Base-by-base conservation (phyloP, 2,113 vertebrate genomes). In the Nettapus auritus region DNA sequence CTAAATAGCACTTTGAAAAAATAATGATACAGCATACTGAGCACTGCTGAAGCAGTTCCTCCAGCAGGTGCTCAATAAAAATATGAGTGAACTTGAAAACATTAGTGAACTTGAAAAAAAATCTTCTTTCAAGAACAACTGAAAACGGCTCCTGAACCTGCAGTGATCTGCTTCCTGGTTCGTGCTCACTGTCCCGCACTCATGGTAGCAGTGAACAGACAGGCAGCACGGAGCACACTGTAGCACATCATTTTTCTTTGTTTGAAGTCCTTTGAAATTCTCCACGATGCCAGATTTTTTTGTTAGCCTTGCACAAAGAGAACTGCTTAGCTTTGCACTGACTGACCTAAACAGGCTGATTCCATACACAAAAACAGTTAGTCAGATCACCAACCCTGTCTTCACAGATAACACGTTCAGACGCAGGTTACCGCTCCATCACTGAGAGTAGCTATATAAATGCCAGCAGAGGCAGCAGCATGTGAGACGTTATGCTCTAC, bases 91-190 rank as follows among this genome's bases (percentile, higher is more conserved):
- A 38, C 67, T 91, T 0, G 0, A 40, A 85, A 84, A 84, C 17
- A 13, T 64, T 87, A 88, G 82, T 82, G 62, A 92, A 73, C n/a
- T 59, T 78, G 64, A 82, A 69, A 82, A 69, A 82, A 91, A 69
- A 38, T 55, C 77, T 64, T 36, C 2, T 71, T 91, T 86, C 34
- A 73, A 89, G 67, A 93, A 17, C 89, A 78, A 42, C 48, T 64
- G 60, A 21, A 93, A 92, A 82, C 29, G 3, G 64, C 70, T 87
- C 2, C 0, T 34, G 64, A 84, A 25, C 23, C 28, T 60, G 6
- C 33, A 36, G 60, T 28, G 40, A 66, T 6, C 42, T 76, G 36
- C 50, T 89, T 56, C 42, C 59, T 83, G 33, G 26, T 57, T 92
- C 60, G 12, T 3, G n/a, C 29, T 50, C 0, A 0, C 46, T 57